Evolutionary conservation across 2,888 invertebrate species (phyloP).

Genomic region (Ophonus ardosiacus): DNA sequence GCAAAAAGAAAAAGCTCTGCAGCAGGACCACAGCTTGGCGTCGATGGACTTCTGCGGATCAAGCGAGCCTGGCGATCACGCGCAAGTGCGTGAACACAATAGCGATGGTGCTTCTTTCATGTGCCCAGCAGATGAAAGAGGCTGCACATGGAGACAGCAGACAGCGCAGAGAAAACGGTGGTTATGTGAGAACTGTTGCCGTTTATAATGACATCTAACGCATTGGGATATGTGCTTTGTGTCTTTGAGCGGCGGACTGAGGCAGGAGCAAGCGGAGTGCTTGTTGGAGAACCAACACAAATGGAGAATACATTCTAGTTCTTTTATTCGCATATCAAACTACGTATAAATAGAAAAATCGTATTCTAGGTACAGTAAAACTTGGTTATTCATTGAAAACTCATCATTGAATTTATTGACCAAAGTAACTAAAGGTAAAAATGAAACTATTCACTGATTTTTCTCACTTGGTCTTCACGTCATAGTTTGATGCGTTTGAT

Average conservation of each 20-base stretch:
- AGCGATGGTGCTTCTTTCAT: not conserved
- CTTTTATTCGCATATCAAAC: too few species aligned
- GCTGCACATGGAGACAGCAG: slow-evolving; percentile 1
- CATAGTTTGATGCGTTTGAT: too few species aligned
- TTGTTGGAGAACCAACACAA: not conserved
- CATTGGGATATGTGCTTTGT: slow-evolving; percentile 37
- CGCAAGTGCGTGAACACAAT: slow-evolving; percentile 18
- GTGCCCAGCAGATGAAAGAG: not conserved
- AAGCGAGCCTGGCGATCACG: slow-evolving; percentile 2
- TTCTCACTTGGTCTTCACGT: too few species aligned
- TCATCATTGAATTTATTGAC: too few species aligned
- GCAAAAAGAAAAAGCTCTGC: slow-evolving; percentile 10
- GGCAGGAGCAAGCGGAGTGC: not conserved
- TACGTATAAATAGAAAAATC: too few species aligned
- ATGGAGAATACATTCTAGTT: too few species aligned
- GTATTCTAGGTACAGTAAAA: too few species aligned
- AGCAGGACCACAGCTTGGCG: not conserved
- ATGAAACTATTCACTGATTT: too few species aligned
- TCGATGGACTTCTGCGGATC: slow-evolving; percentile 14
- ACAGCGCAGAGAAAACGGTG: not conserved
- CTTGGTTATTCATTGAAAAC: too few species aligned
- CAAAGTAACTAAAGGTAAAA: too few species aligned
- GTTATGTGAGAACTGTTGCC: slow-evolving; percentile 40
- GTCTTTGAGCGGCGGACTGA: slow-evolving; percentile 27
- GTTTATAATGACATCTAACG: slow-evolving; percentile 51